Base-by-base conservation (phyloP, 2,113 vertebrate genomes). In the Pseudopipra pipra region DNA sequence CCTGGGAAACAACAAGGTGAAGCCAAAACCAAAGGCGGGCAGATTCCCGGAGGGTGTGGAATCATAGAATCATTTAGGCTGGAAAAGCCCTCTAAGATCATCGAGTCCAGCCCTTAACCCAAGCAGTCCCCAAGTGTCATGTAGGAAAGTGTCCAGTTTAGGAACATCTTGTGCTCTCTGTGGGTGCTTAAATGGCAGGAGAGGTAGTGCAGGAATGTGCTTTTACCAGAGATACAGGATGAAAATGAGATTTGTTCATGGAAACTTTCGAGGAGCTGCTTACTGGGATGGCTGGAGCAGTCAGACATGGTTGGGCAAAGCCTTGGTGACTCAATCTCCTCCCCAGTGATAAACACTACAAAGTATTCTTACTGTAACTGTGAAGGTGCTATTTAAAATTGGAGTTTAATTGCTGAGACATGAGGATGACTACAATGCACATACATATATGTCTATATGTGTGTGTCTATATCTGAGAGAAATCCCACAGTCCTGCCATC, bases 371-470 rank as follows among this genome's bases (percentile, higher is more conserved):
- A 24, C 27, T 71, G 31, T 33, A 77, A 84, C 14, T n/a, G 9
- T 39, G 35, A 63, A 68, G 43, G 25, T 51, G 46, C 16, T 41
- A 2, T 56, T 80, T 67, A 55, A 90, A 95, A 74, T 16, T 41
- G 30, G 12, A 47, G 7, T 37, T 44, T 71, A 31, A 13, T 22
- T 66, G 43, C 62, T 55, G 41, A 66, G 24, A 28, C 15, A 18
- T 11, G 30, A 49, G 10, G 25, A 63, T 47, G 75, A 37, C 27
- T 62, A 20, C 27, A 27, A 1, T n/a, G 6, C 3, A n/a, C 14
- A 31, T 16, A 30, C 8, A 41, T 19, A n/a, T 3, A 35, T 2
- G 28, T 5, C 22, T 3, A 17, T 0, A 30, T 1, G 5, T 20
- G 19, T 8, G 4, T 33, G 3, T 30, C 2, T 21, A 0, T 12